phyloP scores from a whole-genome alignment of 1,140 invertebrate species.

The Micrasema minimum region DNA sequence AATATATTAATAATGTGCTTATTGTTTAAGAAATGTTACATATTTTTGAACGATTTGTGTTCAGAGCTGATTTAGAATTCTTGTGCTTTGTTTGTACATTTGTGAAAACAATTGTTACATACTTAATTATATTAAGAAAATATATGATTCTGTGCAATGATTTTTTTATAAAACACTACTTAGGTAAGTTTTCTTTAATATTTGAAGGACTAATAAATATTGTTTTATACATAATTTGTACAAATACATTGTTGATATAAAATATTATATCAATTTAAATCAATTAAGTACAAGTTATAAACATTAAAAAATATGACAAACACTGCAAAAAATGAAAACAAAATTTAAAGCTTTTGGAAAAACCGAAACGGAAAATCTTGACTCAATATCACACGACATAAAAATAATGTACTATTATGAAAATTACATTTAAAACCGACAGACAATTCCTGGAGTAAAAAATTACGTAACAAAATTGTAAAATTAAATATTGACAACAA shows the following conservation, averaged over 20 bases:
- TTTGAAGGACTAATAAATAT: background rate
- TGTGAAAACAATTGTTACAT: slow-evolving; percentile 40
- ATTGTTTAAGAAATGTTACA: slow-evolving; percentile 35
- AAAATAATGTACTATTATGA: too few species aligned
- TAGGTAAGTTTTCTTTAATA: background rate
- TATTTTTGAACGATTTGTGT: slow-evolving; percentile 29
- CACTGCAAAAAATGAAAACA: background rate
- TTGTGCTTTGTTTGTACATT: slow-evolving; percentile 47
- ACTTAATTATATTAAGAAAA: slow-evolving; percentile 41
- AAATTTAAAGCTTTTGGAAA: too few species aligned
- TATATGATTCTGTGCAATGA: slow-evolving; percentile 23
- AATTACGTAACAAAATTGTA: too few species aligned
- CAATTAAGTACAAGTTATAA: slow-evolving; percentile 28
- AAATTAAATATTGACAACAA: too few species aligned
- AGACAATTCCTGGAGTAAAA: too few species aligned
- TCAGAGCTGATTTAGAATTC: slow-evolving; percentile 48
- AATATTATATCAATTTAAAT: slow-evolving; percentile 8
- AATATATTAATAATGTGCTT: slow-evolving; percentile 34
- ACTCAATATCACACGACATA: too few species aligned
- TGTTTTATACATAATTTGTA: slow-evolving; percentile 5
- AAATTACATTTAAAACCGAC: too few species aligned
- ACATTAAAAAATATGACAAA: too few species aligned
- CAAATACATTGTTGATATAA: slow-evolving; percentile 22
- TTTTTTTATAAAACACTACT: background rate
- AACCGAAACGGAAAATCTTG: too few species aligned